Evolutionary conservation across 2,797 vertebrate species (phyloP).

Genomic region (Crax fasciolata): DNA sequence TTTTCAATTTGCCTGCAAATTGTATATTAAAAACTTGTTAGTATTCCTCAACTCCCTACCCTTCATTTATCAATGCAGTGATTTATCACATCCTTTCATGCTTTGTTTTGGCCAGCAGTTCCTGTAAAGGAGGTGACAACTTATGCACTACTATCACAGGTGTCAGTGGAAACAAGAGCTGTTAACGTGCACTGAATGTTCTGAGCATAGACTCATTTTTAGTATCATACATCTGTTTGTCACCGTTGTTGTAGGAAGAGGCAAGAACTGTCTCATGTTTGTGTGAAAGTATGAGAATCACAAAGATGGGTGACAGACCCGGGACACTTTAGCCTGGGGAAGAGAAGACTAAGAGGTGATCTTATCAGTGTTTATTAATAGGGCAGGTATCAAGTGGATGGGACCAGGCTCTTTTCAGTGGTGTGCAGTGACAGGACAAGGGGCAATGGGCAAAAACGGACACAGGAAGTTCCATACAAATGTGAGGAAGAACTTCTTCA

Average conservation of each 20-base stretch:
- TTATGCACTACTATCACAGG: neutral
- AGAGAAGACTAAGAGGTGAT: too few relatives aligned
- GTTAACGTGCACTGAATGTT: neutral
- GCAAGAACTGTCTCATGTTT: neutral
- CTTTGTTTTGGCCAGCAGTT: neutral
- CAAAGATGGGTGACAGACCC: too few relatives aligned
- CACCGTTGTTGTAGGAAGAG: neutral
- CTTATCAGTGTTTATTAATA: too few relatives aligned
- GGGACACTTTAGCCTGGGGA: too few relatives aligned
- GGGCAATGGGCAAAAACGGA: too few relatives aligned
- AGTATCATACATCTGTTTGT: neutral
- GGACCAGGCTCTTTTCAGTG: too few relatives aligned
- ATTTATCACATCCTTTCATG: neutral
- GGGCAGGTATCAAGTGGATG: too few relatives aligned
- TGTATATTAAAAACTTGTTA: neutral
- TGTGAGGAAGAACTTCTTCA: too few relatives aligned
- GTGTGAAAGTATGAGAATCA: neutral
- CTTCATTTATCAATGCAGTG: neutral
- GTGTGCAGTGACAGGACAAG: too few relatives aligned
- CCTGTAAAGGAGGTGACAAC: accelerated
- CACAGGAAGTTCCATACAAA: too few relatives aligned
- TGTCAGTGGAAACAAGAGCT: neutral
- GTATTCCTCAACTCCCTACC: neutral
- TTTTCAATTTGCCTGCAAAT: neutral
- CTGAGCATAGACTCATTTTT: neutral